Evolutionary conservation across 2,888 invertebrate genomes (phyloP).

Genomic region (Parapristionchus giblindavisi): DNA sequence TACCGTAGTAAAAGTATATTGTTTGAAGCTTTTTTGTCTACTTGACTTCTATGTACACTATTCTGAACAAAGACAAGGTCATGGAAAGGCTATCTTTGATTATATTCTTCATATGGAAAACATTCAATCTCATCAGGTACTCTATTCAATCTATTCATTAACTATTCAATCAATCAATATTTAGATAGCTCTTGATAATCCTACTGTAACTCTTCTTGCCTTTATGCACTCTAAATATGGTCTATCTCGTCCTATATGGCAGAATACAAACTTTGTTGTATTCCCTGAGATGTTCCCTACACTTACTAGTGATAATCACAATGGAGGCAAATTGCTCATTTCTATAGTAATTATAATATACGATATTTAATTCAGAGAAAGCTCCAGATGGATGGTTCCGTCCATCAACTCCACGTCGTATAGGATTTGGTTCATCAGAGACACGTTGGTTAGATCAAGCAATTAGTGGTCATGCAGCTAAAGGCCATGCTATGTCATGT

Average conservation of each 20-base stretch:
- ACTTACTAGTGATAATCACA: slow-evolving; percentile 43
- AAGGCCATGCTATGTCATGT: slow-evolving; percentile 56
- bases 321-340: slow-evolving; percentile 34
- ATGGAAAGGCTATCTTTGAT: slow-evolving; percentile 85
- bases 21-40: slow-evolving; percentile 79
- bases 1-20: too few relatives aligned
- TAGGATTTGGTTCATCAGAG: slow-evolving; percentile 56
- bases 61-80: slow-evolving; percentile 84
- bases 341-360: background rate
- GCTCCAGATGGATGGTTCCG: slow-evolving; percentile 66
- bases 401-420: slow-evolving; percentile 58
- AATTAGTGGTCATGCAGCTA: slow-evolving; percentile 60
- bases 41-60: slow-evolving; percentile 91
- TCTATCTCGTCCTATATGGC: slow-evolving; percentile 78
- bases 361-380: background rate
- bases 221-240: slow-evolving; percentile 87
- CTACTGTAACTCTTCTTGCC: slow-evolving; percentile 85
- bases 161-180: background rate
- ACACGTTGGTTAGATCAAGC: slow-evolving; percentile 61
- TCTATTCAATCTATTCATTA: background rate
- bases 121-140: slow-evolving; percentile 54
- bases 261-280: slow-evolving; percentile 88
- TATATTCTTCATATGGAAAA: slow-evolving; percentile 78
- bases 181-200: slow-evolving; percentile 86
- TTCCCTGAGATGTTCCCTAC: slow-evolving; percentile 81